Evolutionary conservation across 1,140 invertebrate genomes (phyloP).

Genomic region (Pseudachorutes palmiensis): DNA sequence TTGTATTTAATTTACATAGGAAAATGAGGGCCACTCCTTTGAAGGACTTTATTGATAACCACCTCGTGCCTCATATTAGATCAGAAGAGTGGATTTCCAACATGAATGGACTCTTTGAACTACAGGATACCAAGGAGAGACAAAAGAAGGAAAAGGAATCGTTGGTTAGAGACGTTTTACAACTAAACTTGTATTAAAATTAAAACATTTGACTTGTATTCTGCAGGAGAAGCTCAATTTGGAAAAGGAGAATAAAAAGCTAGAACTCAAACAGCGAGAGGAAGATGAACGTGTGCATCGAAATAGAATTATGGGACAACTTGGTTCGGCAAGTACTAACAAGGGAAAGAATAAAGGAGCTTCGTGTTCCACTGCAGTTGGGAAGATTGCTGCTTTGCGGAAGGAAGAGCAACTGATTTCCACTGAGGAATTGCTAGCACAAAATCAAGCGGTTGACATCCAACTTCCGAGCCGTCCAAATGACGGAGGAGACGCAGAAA

Average conservation of each 20-base stretch:
- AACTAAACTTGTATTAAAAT: not conserved
- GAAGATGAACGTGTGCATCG: not conserved
- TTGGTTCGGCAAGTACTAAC: not conserved
- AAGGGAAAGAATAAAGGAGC: not conserved
- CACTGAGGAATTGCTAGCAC: too few relatives aligned
- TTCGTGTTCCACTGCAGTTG: too few relatives aligned
- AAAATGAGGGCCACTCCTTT: not conserved
- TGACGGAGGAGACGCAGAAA: not conserved
- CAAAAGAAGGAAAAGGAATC: not conserved
- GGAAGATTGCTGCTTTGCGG: not conserved
- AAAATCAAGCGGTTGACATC: not conserved
- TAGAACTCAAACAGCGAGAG: not conserved
- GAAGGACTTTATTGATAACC: not conserved
- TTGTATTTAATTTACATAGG: not conserved
- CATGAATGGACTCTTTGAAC: not conserved
- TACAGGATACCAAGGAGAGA: not conserved
- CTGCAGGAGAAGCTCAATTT: too few relatives aligned
- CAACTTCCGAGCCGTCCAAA: not conserved
- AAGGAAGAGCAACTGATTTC: not conserved
- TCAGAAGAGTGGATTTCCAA: not conserved
- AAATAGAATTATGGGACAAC: not conserved
- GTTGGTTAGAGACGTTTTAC: not conserved
- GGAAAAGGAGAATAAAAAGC: not conserved
- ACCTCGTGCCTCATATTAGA: not conserved
- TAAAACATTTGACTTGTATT: too few relatives aligned